Conservation (phyloP, 2,113 vertebrate genomes). For the Pseudorhombus dupliciocellatus region DNA sequence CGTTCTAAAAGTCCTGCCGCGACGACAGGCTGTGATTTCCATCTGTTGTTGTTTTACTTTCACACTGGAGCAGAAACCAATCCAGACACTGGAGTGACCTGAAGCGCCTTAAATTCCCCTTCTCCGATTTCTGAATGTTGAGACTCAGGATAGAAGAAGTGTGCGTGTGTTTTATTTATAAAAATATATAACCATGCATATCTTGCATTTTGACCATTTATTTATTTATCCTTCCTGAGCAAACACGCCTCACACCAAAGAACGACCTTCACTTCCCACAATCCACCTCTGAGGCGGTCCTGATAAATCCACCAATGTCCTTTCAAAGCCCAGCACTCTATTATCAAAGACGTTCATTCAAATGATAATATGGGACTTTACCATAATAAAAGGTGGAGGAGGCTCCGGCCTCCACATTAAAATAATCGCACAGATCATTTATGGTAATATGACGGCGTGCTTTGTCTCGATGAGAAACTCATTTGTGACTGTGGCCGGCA, state of each 20-base stretch:
- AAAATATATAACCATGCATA: slow-evolving; percentile 7
- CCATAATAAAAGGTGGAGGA: slow-evolving; percentile 46
- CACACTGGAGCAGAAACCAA: background rate
- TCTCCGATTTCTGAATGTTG: slow-evolving; percentile 1
- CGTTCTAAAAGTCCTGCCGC: background rate
- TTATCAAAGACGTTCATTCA: slow-evolving; percentile 62
- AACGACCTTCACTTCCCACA: slow-evolving; percentile 60
- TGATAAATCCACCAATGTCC: slow-evolving; percentile 58
- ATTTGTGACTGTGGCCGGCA: slow-evolving; percentile 20
- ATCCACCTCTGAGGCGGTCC: slow-evolving; percentile 50
- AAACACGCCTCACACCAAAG: slow-evolving; percentile 29
- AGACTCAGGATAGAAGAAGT: too few species aligned
- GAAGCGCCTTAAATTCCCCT: background rate
- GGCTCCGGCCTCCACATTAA: slow-evolving; percentile 14
- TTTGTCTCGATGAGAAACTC: slow-evolving; percentile 29
- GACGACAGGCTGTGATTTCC: background rate
- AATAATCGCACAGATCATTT: slow-evolving; percentile 46
- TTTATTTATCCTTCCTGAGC: slow-evolving; percentile 33
- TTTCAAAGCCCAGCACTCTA: slow-evolving; percentile 23
- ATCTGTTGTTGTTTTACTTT: background rate
- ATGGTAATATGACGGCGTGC: slow-evolving; percentile 38
- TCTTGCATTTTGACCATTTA: slow-evolving; percentile 9
- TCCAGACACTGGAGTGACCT: background rate
- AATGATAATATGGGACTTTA: slow-evolving; percentile 59
- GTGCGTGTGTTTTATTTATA: background rate